Conservation (phyloP, 2,113 vertebrate species). For the Pelvicachromis taeniatus region DNA sequence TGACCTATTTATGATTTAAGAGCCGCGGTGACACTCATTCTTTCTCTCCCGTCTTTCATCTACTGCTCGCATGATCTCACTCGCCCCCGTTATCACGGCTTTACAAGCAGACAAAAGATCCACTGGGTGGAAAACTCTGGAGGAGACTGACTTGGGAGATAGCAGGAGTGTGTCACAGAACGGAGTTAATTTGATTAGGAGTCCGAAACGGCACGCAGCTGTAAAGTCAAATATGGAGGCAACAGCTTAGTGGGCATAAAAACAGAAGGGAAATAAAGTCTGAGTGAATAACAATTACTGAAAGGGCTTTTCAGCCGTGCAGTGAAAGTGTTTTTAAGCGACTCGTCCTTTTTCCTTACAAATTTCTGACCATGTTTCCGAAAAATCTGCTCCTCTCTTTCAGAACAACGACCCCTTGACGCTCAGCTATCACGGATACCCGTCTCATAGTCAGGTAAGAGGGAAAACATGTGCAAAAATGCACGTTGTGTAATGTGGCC, state of each 20-base stretch:
- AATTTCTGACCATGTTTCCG: not conserved
- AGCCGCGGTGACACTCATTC: constrained; percentile 28
- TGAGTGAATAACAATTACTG: not conserved
- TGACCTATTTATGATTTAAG: constrained; percentile 67
- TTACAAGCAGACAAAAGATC: constrained; percentile 65
- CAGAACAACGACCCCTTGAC: constrained; percentile 76
- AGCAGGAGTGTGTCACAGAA: constrained; percentile 27
- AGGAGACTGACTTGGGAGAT: constrained; percentile 25
- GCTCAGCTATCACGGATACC: constrained; percentile 74
- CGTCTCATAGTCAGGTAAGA: constrained; percentile 73
- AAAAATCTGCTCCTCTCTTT: constrained; percentile 48
- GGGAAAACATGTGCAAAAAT: not conserved
- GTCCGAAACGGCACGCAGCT: constrained; percentile 25
- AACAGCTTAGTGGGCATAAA: not conserved
- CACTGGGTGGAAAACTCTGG: constrained; percentile 49
- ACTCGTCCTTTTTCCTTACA: not conserved
- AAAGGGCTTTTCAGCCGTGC: not conserved
- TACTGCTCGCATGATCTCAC: constrained; percentile 31
- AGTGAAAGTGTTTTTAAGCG: not conserved
- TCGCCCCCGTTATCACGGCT: constrained; percentile 39
- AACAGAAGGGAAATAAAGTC: not conserved
- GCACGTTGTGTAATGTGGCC: not conserved
- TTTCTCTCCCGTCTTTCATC: constrained; percentile 37
- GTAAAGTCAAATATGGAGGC: constrained; percentile 1
- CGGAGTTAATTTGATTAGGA: constrained; percentile 67